These are phyloP conservation scores for Sitophilus oryzae DNA, from an alignment of 1,140 invertebrate species.

Conservation along the genomic window DNA sequence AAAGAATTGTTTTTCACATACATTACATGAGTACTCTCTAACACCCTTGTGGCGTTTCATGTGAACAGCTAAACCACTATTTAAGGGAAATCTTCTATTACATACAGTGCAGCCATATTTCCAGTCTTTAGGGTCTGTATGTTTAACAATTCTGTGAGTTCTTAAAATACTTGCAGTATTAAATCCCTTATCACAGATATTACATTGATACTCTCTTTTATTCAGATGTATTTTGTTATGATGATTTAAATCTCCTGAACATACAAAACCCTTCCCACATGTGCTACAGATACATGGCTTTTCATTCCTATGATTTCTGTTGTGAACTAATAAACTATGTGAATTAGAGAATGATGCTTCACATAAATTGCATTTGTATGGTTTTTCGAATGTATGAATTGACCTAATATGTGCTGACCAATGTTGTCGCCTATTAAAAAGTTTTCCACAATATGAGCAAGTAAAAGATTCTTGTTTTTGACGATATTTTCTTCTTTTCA, in stretches of 20 bases:
- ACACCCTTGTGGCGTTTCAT: conserved; percentile 24
- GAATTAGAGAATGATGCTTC: conserved; percentile 27
- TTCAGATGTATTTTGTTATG: conserved; percentile 33
- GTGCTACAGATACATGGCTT: conserved; percentile 28
- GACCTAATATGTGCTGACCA: conserved; percentile 26
- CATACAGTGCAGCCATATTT: conserved; percentile 27
- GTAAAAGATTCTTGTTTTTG: conserved; percentile 23
- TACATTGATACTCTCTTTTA: conserved; percentile 30
- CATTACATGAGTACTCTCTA: conserved; percentile 63
- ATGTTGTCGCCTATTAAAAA: conserved; percentile 28
- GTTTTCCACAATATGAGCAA: conserved; percentile 30
- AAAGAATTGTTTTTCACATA: conserved; percentile 95
- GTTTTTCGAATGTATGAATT: conserved; percentile 32
- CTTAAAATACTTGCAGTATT: conserved; percentile 28
- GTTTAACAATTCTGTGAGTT: conserved; percentile 29
- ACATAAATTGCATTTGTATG: conserved; percentile 29
- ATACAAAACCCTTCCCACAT: conserved; percentile 28
- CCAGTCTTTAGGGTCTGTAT: conserved; percentile 29
- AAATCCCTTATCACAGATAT: conserved; percentile 26
- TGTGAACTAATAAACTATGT: conserved; percentile 28
- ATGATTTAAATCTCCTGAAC: conserved; percentile 28
- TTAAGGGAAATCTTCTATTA: conserved; percentile 27
- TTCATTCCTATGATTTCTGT: conserved; percentile 30
- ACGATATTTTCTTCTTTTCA: conserved; percentile 9
- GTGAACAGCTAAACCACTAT: conserved; percentile 24